Evolutionary conservation across 2,113 vertebrate genomes (phyloP).

Genomic region (Eupsittula cactorum): DNA sequence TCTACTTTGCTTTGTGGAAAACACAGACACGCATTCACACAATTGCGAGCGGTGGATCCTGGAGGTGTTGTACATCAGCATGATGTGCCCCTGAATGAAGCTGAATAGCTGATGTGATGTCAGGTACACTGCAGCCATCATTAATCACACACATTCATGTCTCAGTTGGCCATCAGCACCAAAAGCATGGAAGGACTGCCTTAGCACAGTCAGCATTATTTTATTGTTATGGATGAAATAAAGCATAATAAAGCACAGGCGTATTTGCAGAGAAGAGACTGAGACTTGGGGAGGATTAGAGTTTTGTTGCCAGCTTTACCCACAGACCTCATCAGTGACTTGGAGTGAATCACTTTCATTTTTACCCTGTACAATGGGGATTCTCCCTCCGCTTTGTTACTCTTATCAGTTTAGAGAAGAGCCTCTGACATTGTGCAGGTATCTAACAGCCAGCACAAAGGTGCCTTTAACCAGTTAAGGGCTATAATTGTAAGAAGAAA

Average conservation of each 20-base stretch:
- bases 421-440: background rate
- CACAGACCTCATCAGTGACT: background rate
- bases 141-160: background rate
- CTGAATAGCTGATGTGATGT: background rate
- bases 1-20: background rate
- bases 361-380: background rate
- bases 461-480: background rate
- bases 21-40: fast-evolving
- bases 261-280: background rate
- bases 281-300: background rate
- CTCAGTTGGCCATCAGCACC: background rate
- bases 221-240: background rate
- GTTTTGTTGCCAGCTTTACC: background rate
- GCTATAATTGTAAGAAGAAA: background rate
- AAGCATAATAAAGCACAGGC: background rate
- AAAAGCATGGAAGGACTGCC: background rate
- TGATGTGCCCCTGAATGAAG: background rate
- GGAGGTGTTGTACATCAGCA: background rate
- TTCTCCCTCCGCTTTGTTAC: background rate
- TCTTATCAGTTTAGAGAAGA: background rate
- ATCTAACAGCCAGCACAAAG: background rate
- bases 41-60: background rate
- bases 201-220: background rate
- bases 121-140: background rate
- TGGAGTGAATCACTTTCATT: background rate